Evolutionary conservation across 2,797 vertebrate genomes (phyloP).

Genomic region (Oreochromis grahami): DNA sequence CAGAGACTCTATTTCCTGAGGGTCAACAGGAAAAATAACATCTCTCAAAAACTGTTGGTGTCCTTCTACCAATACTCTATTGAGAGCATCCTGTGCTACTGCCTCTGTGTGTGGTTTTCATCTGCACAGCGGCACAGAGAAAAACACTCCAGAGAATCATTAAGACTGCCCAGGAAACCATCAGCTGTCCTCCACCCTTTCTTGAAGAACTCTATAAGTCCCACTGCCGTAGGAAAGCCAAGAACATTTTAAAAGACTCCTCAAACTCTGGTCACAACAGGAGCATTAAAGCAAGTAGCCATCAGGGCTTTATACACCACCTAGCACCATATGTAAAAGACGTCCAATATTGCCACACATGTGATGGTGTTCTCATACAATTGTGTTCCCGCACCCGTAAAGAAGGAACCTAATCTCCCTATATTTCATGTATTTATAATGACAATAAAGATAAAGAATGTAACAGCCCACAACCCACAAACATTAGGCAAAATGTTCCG

Average conservation of each 20-base stretch:
- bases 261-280: background rate
- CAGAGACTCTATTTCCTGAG: background rate
- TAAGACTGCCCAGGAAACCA: background rate
- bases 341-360: background rate
- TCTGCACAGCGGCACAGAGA: background rate
- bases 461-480: background rate
- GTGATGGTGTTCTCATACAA: background rate
- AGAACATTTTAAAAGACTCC: background rate
- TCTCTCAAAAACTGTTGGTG: background rate
- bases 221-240: background rate
- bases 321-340: background rate
- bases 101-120: background rate
- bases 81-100: background rate
- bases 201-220: background rate
- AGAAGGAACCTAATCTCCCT: background rate
- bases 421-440: background rate
- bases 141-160: background rate
- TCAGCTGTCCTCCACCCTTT: background rate
- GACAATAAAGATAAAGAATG: background rate
- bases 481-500: background rate
- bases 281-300: background rate
- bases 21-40: background rate
- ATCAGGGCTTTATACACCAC: background rate
- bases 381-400: accelerated
- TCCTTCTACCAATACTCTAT: background rate